phyloP scores from a whole-genome alignment of 1,140 invertebrate species.

The Bradysia coprophila region DNA sequence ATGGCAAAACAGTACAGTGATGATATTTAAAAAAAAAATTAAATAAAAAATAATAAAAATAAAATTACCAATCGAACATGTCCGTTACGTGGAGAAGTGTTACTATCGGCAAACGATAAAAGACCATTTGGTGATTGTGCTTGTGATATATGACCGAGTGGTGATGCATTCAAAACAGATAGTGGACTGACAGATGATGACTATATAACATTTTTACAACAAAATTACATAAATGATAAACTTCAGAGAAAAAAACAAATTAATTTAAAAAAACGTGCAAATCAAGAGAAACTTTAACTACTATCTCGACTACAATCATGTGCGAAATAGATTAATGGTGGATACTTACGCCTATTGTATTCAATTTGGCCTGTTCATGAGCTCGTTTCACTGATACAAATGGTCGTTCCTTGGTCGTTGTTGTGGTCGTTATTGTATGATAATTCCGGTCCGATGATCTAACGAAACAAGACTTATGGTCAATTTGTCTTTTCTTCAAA shows the following conservation, averaged over 20 bases:
- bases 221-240: neutral
- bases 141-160: constrained; percentile 4
- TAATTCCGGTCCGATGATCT: constrained; percentile 3
- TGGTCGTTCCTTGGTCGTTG: constrained; percentile 2
- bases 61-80: constrained; percentile 6
- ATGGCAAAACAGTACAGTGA: too few relatives aligned
- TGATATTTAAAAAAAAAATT: too few relatives aligned
- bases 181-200: constrained; percentile 4
- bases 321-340: too few relatives aligned
- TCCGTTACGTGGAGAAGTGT: constrained; percentile 2
- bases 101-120: constrained; percentile 3
- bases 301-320: too few relatives aligned
- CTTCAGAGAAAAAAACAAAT: neutral
- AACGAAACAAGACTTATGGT: neutral
- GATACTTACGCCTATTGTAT: constrained; percentile 3
- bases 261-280: neutral
- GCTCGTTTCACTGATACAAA: constrained; percentile 5
- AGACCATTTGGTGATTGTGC: constrained; percentile 4
- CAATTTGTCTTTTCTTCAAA: neutral
- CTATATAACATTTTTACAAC: constrained; percentile 1
- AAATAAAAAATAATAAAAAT: too few relatives aligned
- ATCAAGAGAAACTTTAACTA: neutral
- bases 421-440: constrained; percentile 2
- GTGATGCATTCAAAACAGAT: constrained; percentile 4
- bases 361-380: constrained; percentile 2